Percentiles rank a stretch among this genome's conserved stretches.
phyloP scores from a whole-genome alignment of 2,113 vertebrate species.

The Reinhardtius hippoglossoides region DNA sequence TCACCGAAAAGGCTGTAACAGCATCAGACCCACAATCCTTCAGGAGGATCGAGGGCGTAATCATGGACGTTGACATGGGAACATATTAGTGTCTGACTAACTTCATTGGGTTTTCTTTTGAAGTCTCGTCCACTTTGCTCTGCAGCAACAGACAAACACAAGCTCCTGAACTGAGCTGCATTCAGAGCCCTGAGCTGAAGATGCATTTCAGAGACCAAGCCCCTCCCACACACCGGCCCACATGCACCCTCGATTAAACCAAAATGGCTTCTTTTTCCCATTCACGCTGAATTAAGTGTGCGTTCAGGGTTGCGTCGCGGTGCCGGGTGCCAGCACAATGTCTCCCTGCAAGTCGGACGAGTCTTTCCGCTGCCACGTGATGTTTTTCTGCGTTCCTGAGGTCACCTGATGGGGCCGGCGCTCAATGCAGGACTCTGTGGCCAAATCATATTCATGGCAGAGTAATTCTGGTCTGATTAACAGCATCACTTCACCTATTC shows the following conservation, averaged over 20 bases:
- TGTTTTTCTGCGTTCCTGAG: conserved; percentile 86
- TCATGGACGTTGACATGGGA: background rate
- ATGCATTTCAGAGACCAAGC: background rate
- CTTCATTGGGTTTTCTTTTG: conserved; percentile 32
- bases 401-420: conserved; percentile 80
- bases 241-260: conserved; percentile 40
- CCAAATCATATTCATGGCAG: conserved; percentile 74
- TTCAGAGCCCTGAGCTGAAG: no score
- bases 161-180: conserved; percentile 20
- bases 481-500: conserved; percentile 71
- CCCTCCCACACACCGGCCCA: conserved; percentile 36
- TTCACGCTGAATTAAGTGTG: conserved; percentile 44
- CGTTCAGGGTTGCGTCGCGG: conserved; percentile 38
- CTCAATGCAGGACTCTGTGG: conserved; percentile 83
- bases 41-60: background rate
- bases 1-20: background rate
- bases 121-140: conserved; percentile 10
- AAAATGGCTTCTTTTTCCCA: conserved; percentile 53
- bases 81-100: background rate
- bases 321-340: conserved; percentile 61
- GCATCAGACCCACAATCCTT: background rate
- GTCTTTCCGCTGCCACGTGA: conserved; percentile 76
- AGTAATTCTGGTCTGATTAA: conserved; percentile 75
- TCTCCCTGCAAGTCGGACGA: conserved; percentile 69
- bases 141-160: no score